Evolutionary conservation across 1,140 invertebrate species (phyloP).

Genomic region (Drosophila erecta): DNA sequence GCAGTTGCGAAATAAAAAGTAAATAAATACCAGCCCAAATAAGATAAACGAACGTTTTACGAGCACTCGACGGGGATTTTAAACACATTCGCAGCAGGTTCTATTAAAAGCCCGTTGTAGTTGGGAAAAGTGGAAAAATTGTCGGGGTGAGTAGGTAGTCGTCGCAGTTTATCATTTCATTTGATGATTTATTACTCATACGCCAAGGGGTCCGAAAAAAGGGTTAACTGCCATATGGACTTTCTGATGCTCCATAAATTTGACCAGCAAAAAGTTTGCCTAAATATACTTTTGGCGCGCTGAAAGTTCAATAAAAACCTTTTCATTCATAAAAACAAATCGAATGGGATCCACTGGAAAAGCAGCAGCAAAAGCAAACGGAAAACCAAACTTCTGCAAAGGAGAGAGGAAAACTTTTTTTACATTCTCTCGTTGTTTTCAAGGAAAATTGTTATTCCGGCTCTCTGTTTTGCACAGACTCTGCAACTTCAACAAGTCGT

Average conservation of each 20-base stretch:
- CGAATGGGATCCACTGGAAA: conserved; percentile 45
- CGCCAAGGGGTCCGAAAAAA: conserved; percentile 45
- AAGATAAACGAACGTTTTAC: conserved; percentile 71
- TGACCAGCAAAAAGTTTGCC: conserved; percentile 21
- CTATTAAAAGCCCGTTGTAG: conserved; percentile 57
- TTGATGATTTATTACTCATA: conserved; percentile 70
- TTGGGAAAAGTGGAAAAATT: conserved; percentile 5
- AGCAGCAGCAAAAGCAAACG: conserved; percentile 24
- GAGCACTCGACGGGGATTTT: conserved; percentile 69
- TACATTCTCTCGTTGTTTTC: neutral
- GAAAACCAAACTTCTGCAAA: conserved; percentile 43
- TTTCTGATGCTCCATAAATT: conserved; percentile 25
- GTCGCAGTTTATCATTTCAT: conserved; percentile 66
- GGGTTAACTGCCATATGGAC: conserved; percentile 49
- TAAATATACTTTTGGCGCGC: conserved; percentile 38
- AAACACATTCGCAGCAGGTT: conserved; percentile 53
- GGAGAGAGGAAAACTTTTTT: neutral
- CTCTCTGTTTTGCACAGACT: conserved; percentile 23
- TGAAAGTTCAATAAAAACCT: conserved; percentile 13
- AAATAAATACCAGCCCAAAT: conserved; percentile 41
- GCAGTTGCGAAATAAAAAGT: conserved; percentile 30
- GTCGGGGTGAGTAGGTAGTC: neutral
- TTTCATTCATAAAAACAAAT: conserved; percentile 69
- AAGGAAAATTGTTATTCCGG: neutral
- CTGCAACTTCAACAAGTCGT: conserved; percentile 66